phyloP scores from a whole-genome alignment of 2,888 invertebrate species.

The Diarsia mendica region DNA sequence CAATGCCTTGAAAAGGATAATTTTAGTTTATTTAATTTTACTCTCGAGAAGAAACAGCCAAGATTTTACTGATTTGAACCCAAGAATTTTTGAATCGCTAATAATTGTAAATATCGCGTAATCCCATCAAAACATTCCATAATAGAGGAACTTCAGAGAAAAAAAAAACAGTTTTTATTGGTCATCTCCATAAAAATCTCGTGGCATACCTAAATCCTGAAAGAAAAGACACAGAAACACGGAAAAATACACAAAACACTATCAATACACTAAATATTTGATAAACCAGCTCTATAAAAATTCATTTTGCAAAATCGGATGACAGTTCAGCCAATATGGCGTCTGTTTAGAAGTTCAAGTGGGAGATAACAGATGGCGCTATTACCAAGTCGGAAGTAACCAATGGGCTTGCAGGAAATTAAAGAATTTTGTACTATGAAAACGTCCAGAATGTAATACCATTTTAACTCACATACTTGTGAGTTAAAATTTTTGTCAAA shows the following conservation, averaged over 20 bases:
- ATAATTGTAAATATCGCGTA: background rate
- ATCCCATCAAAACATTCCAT: background rate
- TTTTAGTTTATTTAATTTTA: too few species aligned
- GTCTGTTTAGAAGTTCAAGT: conserved; percentile 17
- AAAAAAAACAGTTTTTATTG: background rate
- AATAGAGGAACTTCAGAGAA: too few species aligned
- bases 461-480: too few species aligned
- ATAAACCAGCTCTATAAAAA: conserved; percentile 39
- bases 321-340: conserved; percentile 46
- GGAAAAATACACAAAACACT: conserved; percentile 22
- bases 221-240: conserved; percentile 41
- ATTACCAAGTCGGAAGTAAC: background rate
- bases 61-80: too few species aligned
- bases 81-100: background rate
- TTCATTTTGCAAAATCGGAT: conserved; percentile 52
- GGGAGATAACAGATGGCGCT: conserved; percentile 40
- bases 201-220: conserved; percentile 39
- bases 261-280: background rate
- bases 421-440: background rate
- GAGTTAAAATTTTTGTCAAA: too few species aligned
- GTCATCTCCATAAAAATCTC: background rate
- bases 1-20: too few species aligned
- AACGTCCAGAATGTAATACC: too few species aligned
- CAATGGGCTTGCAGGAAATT: conserved; percentile 1
- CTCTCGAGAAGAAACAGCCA: too few species aligned